Evolutionary conservation across 2,113 vertebrate species (phyloP).

Genomic region (Shinisaurus crocodilurus): DNA sequence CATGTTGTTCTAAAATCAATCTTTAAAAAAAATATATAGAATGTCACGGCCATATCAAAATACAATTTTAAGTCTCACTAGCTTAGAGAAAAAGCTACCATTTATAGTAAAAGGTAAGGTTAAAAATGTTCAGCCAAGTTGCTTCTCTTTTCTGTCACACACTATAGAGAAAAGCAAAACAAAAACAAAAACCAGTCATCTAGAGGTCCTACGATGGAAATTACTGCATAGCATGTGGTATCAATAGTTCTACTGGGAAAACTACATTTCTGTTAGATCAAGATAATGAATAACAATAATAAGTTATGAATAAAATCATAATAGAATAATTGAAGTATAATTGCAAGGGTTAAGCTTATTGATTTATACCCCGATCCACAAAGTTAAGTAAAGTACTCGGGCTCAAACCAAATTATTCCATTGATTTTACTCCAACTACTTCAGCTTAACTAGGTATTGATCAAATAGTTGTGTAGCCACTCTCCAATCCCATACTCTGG

Average conservation of each 20-base stretch:
- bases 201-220: neutral
- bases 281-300: neutral
- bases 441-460: slow-evolving; percentile 17
- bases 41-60: neutral
- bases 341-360: neutral
- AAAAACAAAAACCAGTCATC: neutral
- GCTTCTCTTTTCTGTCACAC: neutral
- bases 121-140: neutral
- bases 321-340: slow-evolving; percentile 6
- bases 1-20: slow-evolving; percentile 35
- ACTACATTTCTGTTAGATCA: neutral
- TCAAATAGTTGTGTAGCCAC: neutral
- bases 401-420: neutral
- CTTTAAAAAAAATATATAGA: slow-evolving; percentile 30
- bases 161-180: neutral
- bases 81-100: neutral
- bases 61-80: neutral
- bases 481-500: neutral
- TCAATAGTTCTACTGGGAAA: neutral
- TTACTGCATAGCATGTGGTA: neutral
- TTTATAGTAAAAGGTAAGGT: neutral
- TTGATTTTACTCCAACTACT: neutral
- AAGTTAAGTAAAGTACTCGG: slow-evolving; percentile 12
- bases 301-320: neutral
- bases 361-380: neutral